Conservation (phyloP, 2,888 invertebrate species). For the Cheilosia pagana region DNA sequence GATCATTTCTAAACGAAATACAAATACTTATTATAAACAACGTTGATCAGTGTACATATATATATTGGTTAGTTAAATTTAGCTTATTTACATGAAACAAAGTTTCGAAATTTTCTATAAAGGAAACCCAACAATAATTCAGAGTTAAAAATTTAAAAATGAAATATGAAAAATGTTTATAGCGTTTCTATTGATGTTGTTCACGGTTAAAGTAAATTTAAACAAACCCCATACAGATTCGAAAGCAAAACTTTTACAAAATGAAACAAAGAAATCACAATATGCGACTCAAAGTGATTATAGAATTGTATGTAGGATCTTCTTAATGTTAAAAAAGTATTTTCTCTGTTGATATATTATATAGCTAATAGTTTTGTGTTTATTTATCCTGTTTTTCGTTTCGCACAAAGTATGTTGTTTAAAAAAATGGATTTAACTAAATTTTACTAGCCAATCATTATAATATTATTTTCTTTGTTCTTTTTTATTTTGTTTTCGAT, state of each 20-base stretch:
- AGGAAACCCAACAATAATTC: slow-evolving; percentile 35
- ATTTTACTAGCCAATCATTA: slow-evolving; percentile 57
- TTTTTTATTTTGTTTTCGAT: slow-evolving; percentile 57
- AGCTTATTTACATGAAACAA: slow-evolving; percentile 65
- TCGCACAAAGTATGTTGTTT: slow-evolving; percentile 60
- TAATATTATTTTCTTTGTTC: slow-evolving; percentile 11
- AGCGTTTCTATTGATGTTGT: slow-evolving; percentile 72
- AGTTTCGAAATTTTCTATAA: slow-evolving; percentile 42
- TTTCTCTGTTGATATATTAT: slow-evolving; percentile 56
- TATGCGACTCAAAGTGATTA: slow-evolving; percentile 16
- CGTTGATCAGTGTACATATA: slow-evolving; percentile 66
- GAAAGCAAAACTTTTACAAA: slow-evolving; percentile 55
- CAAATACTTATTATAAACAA: slow-evolving; percentile 13
- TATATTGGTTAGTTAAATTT: slow-evolving; percentile 67
- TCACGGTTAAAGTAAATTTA: slow-evolving; percentile 60
- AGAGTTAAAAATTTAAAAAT: slow-evolving; percentile 39
- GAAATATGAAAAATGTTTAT: slow-evolving; percentile 46
- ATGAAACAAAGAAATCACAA: slow-evolving; percentile 12
- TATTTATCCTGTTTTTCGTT: slow-evolving; percentile 6
- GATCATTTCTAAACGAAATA: slow-evolving; percentile 23
- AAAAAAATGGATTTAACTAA: slow-evolving; percentile 38
- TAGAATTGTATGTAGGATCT: slow-evolving; percentile 26
- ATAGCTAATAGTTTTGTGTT: slow-evolving; percentile 7
- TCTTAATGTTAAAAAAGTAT: slow-evolving; percentile 55
- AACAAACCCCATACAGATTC: slow-evolving; percentile 29